phyloP scores from a whole-genome alignment of 2,797 vertebrate species.

The Acanthurus lineatus region DNA sequence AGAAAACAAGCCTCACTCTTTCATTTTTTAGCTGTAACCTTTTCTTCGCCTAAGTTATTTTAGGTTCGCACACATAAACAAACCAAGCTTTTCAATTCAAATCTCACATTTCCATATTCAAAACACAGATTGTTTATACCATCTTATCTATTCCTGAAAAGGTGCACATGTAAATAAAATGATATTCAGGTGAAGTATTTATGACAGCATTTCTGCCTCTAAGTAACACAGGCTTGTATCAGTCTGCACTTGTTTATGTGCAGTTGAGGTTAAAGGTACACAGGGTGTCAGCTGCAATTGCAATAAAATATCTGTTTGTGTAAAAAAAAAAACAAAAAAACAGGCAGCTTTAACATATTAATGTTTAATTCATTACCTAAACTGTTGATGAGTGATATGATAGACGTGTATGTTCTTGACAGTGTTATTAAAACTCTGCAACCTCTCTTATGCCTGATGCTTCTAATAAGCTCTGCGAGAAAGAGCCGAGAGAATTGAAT shows the following conservation, averaged over 20 bases:
- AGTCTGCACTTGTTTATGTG: slow-evolving; percentile 44
- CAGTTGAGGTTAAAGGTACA: slow-evolving; percentile 39
- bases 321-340: slow-evolving; percentile 43
- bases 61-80: slow-evolving; percentile 29
- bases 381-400: slow-evolving; percentile 49
- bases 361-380: slow-evolving; percentile 75
- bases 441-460: slow-evolving; percentile 12
- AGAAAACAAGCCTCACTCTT: not conserved
- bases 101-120: slow-evolving; percentile 50
- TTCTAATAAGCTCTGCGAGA: slow-evolving; percentile 34
- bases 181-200: slow-evolving; percentile 14
- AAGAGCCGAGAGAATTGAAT: slow-evolving; percentile 20
- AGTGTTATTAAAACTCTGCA: slow-evolving; percentile 39
- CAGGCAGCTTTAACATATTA: slow-evolving; percentile 40
- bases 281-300: slow-evolving; percentile 53
- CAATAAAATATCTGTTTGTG: slow-evolving; percentile 48
- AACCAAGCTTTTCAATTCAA: slow-evolving; percentile 19
- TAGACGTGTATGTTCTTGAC: slow-evolving; percentile 32
- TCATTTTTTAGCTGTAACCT: not conserved
- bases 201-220: slow-evolving; percentile 35
- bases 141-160: slow-evolving; percentile 37
- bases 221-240: slow-evolving; percentile 34
- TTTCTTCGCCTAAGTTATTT: slow-evolving; percentile 43
- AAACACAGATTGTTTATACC: slow-evolving; percentile 47
- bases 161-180: slow-evolving; percentile 32